These are phyloP conservation scores for Cryptoblepharus egeriae DNA, from an alignment of 2,797 vertebrate genomes.

Conservation along the genomic window DNA sequence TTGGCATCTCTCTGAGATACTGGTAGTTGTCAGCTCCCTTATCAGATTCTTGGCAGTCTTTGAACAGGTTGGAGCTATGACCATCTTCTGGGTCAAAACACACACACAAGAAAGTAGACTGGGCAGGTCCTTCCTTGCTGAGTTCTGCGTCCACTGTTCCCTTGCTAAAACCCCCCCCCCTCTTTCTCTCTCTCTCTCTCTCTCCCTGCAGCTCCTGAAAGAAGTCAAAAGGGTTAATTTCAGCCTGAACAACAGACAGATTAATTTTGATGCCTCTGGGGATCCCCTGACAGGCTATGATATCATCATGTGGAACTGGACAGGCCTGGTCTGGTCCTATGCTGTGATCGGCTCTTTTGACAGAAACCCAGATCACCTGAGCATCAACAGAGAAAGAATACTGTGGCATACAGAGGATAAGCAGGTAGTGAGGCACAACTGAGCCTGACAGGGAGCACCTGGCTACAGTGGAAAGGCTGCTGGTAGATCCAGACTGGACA, in stretches of 20 bases:
- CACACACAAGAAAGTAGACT: not conserved
- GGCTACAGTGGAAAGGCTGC: not conserved
- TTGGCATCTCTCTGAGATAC: not conserved
- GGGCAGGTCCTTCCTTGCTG: not conserved
- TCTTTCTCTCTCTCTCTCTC: not conserved
- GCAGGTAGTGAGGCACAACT: slow-evolving; percentile 47
- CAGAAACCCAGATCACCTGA: slow-evolving; percentile 60
- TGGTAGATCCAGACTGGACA: too few relatives aligned
- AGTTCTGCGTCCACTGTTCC: too few relatives aligned
- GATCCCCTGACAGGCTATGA: slow-evolving; percentile 75
- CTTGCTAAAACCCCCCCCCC: too few relatives aligned
- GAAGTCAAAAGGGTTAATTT: slow-evolving; percentile 84
- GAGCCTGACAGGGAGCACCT: not conserved
- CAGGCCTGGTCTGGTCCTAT: slow-evolving; percentile 44
- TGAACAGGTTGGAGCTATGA: too few relatives aligned
- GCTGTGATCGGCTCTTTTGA: slow-evolving; percentile 75
- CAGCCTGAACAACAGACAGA: slow-evolving; percentile 70
- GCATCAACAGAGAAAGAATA: slow-evolving; percentile 70
- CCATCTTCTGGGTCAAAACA: too few relatives aligned
- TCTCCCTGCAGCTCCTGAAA: slow-evolving; percentile 79
- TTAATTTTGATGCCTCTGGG: slow-evolving; percentile 80
- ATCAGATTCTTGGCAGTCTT: too few relatives aligned
- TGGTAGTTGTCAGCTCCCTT: too few relatives aligned
- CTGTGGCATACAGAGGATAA: slow-evolving; percentile 72
- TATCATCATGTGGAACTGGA: slow-evolving; percentile 81